Conservation (phyloP, 2,797 vertebrate species). For the Poeciliopsis infans region DNA sequence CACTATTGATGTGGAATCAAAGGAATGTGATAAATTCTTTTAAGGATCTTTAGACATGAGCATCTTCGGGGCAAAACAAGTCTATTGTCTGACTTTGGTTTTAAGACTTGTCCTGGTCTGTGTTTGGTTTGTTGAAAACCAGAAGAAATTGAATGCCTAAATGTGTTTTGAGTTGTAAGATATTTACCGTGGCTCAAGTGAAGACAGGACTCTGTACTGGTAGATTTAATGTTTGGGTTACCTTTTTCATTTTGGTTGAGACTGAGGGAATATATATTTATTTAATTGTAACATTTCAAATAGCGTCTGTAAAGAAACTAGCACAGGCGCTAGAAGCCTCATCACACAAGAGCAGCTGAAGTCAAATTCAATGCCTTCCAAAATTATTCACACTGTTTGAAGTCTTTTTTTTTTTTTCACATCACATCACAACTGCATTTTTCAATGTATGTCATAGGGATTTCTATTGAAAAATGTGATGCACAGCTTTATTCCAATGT, state of each 20-base stretch:
- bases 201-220: conserved; percentile 17
- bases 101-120: conserved; percentile 28
- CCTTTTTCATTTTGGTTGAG: conserved; percentile 10
- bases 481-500: background rate
- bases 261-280: conserved; percentile 4
- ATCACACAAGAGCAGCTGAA: background rate
- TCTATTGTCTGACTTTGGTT: conserved; percentile 57
- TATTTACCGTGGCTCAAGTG: conserved; percentile 5
- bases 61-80: conserved; percentile 24
- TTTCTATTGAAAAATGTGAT: background rate
- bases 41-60: conserved; percentile 25
- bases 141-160: conserved; percentile 26
- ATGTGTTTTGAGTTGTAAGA: conserved; percentile 30
- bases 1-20: conserved; percentile 42
- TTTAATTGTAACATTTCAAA: conserved; percentile 1
- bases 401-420: background rate
- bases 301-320: background rate
- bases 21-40: conserved; percentile 54
- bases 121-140: conserved; percentile 36
- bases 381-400: background rate
- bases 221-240: conserved; percentile 13
- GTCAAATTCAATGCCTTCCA: background rate
- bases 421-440: background rate
- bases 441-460: background rate
- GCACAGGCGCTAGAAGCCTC: background rate